Conservation (phyloP, 2,113 vertebrate species). For the Tragulus kanchil region DNA sequence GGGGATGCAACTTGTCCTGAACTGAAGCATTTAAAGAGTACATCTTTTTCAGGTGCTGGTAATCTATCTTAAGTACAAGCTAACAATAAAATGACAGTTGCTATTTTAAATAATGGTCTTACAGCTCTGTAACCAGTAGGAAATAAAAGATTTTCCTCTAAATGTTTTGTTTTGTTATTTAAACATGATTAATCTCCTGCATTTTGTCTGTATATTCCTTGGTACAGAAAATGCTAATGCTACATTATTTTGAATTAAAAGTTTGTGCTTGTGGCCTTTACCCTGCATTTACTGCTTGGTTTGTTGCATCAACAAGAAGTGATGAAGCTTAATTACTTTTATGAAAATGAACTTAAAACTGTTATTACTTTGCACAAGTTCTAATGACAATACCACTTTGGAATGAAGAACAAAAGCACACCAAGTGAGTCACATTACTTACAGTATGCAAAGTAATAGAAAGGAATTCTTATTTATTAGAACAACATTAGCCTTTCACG, state of each 20-base stretch:
- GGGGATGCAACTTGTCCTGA: background rate
- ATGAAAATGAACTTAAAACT: slow-evolving; percentile 82
- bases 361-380: slow-evolving; percentile 65
- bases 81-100: slow-evolving; percentile 20
- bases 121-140: background rate
- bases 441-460: slow-evolving; percentile 57
- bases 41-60: background rate
- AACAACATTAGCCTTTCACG: slow-evolving; percentile 74
- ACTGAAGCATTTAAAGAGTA: slow-evolving; percentile 43
- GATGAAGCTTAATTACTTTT: slow-evolving; percentile 84
- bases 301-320: slow-evolving; percentile 77
- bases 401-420: slow-evolving; percentile 67
- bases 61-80: slow-evolving; percentile 52
- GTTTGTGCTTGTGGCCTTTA: slow-evolving; percentile 56
- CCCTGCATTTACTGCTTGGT: slow-evolving; percentile 74
- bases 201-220: slow-evolving; percentile 71
- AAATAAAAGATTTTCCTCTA: slow-evolving; percentile 34
- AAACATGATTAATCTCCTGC: slow-evolving; percentile 67
- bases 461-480: slow-evolving; percentile 78
- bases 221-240: slow-evolving; percentile 62
- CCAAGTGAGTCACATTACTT: slow-evolving; percentile 57
- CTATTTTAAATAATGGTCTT: slow-evolving; percentile 40
- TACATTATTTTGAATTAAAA: slow-evolving; percentile 65
- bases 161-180: background rate
- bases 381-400: slow-evolving; percentile 73